Base-by-base conservation (phyloP, 2,113 vertebrate species). In the Psittacula cyanocephala region DNA sequence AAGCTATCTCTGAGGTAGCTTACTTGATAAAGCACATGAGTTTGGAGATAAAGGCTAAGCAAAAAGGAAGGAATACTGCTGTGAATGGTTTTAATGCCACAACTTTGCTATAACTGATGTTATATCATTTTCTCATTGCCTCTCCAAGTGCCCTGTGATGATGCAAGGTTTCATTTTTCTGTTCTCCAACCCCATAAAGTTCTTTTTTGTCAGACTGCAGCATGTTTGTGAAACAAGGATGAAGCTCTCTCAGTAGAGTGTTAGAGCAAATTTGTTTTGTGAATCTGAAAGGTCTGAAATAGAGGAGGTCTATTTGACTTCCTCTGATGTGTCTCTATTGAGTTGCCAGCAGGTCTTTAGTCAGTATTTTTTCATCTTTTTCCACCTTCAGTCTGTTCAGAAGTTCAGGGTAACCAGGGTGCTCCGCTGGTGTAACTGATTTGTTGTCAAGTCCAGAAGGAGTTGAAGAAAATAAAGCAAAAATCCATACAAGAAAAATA, bases 401-500 rank as follows among this genome's bases (percentile, higher is more conserved):
- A 76, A 18, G 29, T 71, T 76, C 24, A 28, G 23, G n/a, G 15
- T 72, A 53, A 83, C 37, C 78, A 57, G 27, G 41, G 17, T 31
- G 29, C 62, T 89, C 10, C 16, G 5, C 39, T 50, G 31, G 9
- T 76, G 27, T 52, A 63, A 71, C 22, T 72, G 82, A 76, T 80
- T 94, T 9, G 3, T 63, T n/a, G n/a, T 20, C 62, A n/a, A 59
- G 27, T 52, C 47, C 46, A 52, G 86, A 69, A 77, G 84, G 63
- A 76, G 62, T 15, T 89, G 62, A 80, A 50, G 79, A 81, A 67
- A 92, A 80, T 49, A 83, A 11, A 67, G 43, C 41, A 81, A 71
- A 92, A 90, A 52, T 49, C 63, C 47, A 72, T 81, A 52, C 68
- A 63, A 89, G 68, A 63, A 71, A 94, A 92, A 92, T 71, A 87